Evolutionary conservation across 2,113 vertebrate species (phyloP).

Genomic region (Emydura subglobosa): DNA sequence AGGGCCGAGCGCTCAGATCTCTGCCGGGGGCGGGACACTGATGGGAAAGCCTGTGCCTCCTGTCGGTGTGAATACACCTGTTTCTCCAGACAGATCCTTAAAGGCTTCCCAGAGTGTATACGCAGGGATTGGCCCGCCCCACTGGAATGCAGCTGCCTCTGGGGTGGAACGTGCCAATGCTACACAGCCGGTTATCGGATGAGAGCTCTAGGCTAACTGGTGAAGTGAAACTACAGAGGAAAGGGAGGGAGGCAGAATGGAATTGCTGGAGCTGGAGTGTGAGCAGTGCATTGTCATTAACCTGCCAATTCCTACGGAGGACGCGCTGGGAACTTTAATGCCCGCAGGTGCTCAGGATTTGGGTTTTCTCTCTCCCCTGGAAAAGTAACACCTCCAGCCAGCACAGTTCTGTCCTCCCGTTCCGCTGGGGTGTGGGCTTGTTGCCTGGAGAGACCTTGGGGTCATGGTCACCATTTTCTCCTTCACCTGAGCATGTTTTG

Average conservation of each 20-base stretch:
- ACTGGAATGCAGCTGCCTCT: background rate
- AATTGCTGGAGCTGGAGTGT: background rate
- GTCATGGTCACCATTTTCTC: background rate
- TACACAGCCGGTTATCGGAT: background rate
- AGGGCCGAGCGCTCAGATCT: background rate
- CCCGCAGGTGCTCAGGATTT: background rate
- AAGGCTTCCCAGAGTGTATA: too few relatives aligned
- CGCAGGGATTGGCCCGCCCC: too few relatives aligned
- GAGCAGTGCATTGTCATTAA: background rate
- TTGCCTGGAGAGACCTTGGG: background rate
- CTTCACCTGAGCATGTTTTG: background rate
- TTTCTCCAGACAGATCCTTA: too few relatives aligned
- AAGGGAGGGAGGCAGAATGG: background rate
- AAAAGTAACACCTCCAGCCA: background rate
- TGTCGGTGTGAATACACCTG: too few relatives aligned
- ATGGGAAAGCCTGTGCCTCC: too few relatives aligned
- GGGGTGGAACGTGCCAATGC: background rate
- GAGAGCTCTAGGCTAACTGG: background rate
- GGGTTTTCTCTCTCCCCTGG: background rate
- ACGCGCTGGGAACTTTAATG: background rate
- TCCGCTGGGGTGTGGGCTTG: background rate
- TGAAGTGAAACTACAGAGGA: background rate
- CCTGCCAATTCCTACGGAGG: too few relatives aligned
- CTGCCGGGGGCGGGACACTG: too few relatives aligned
- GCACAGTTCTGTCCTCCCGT: background rate